Evolutionary conservation across 1,140 invertebrate species (phyloP).

Genomic region (Liolophura sinensis): DNA sequence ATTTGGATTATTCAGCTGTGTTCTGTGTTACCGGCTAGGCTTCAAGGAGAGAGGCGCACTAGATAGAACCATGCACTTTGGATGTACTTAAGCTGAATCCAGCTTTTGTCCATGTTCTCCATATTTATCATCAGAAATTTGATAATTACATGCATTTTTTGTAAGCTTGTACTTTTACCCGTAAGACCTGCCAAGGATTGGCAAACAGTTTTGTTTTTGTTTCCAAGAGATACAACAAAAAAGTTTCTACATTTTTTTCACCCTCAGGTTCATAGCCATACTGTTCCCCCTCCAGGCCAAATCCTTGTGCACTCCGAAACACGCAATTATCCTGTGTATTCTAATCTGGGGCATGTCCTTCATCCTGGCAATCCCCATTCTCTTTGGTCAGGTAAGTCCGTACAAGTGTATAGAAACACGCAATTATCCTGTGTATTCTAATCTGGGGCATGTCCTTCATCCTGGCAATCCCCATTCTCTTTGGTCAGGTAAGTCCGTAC

Average conservation of each 20-base stretch:
- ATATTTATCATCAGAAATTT: too few relatives aligned
- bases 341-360: constrained; percentile 67
- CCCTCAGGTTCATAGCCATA: constrained; percentile 74
- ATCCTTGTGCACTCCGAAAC: constrained; percentile 72
- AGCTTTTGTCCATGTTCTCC: too few relatives aligned
- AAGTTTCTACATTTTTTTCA: constrained; percentile 13
- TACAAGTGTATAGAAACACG: not conserved
- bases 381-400: constrained; percentile 46
- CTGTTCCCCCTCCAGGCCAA: constrained; percentile 76
- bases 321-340: constrained; percentile 69
- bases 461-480: constrained; percentile 49
- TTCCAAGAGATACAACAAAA: too few relatives aligned
- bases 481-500: constrained; percentile 51
- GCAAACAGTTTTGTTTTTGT: too few relatives aligned
- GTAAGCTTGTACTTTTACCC: too few relatives aligned
- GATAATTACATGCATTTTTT: too few relatives aligned
- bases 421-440: not conserved
- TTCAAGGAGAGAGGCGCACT: too few relatives aligned
- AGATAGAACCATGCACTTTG: too few relatives aligned
- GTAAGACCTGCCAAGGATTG: too few relatives aligned
- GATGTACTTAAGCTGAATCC: too few relatives aligned
- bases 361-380: constrained; percentile 47
- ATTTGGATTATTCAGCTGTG: too few relatives aligned
- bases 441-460: constrained; percentile 21
- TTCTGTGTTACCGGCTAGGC: too few relatives aligned